Evolutionary conservation across 37 sponge, comb jelly and placozoan genomes (phyloP).

Genomic region (Aphrocallistes beatrix): DNA sequence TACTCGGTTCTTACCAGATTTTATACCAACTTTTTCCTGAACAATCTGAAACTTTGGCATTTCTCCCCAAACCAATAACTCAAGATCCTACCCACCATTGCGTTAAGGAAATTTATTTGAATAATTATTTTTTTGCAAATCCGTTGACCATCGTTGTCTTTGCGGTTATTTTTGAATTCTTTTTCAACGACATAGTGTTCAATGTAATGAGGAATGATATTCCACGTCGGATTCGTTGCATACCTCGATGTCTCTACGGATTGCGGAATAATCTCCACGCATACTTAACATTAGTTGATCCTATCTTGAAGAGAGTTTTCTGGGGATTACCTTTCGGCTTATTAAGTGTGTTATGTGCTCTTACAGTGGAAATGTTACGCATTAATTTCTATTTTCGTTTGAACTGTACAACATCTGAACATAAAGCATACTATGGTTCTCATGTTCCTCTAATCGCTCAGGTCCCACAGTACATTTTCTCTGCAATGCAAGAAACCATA

Average conservation of each 20-base stretch:
- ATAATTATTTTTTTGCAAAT: background rate
- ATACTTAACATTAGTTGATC: background rate
- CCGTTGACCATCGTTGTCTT: background rate
- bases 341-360: background rate
- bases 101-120: background rate
- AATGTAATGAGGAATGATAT: background rate
- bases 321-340: constrained; percentile 5
- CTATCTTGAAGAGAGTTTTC: background rate
- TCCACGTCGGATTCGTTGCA: background rate
- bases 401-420: no score
- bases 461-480: background rate
- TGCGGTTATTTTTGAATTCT: background rate
- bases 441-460: background rate
- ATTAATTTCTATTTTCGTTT: background rate
- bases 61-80: background rate
- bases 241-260: background rate
- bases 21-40: background rate
- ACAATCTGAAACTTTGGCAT: background rate
- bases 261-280: background rate
- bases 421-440: no score
- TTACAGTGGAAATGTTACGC: background rate
- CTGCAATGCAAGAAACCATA: background rate
- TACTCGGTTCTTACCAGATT: background rate
- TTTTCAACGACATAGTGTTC: background rate
- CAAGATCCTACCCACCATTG: background rate